Evolutionary conservation across 1,140 invertebrate species (phyloP).

Genomic region (Drosophila obscura): DNA sequence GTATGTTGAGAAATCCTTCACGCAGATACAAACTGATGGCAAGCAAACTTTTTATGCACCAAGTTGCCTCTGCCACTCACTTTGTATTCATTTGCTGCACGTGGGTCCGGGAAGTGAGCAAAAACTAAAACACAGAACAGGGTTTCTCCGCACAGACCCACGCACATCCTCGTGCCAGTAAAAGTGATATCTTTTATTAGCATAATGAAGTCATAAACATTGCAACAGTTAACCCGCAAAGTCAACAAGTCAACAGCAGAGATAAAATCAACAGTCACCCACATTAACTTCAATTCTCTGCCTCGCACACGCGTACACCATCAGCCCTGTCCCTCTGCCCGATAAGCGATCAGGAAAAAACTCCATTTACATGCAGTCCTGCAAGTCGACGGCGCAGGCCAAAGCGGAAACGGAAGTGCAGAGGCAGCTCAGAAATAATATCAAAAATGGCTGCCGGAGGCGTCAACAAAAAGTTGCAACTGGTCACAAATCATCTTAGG

Average conservation of each 20-base stretch:
- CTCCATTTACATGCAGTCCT: conserved; percentile 75
- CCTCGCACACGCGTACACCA: conserved; percentile 13
- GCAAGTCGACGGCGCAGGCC: conserved; percentile 40
- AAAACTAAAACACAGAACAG: background rate
- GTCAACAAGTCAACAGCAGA: conserved; percentile 79
- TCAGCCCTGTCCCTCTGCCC: background rate
- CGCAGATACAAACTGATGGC: background rate
- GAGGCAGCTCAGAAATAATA: conserved; percentile 74
- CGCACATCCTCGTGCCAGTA: conserved; percentile 17
- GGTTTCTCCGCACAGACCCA: background rate
- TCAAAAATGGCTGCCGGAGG: conserved; percentile 80
- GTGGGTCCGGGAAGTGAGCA: conserved; percentile 15
- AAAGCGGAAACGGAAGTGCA: conserved; percentile 75
- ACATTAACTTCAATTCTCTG: conserved; percentile 51
- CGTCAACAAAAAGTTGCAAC: conserved; percentile 76
- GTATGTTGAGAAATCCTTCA: too few relatives aligned
- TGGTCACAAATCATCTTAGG: conserved; percentile 78
- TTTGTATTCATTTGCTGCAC: conserved; percentile 21
- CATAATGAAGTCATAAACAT: conserved; percentile 80
- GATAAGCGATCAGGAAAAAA: conserved; percentile 74
- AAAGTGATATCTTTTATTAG: conserved; percentile 78
- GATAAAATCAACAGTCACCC: conserved; percentile 76
- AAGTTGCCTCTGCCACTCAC: background rate
- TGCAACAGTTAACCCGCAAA: conserved; percentile 72
- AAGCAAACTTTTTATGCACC: background rate